Evolutionary conservation across 2,888 invertebrate species (phyloP).

Genomic region (Uropetala carovei): DNA sequence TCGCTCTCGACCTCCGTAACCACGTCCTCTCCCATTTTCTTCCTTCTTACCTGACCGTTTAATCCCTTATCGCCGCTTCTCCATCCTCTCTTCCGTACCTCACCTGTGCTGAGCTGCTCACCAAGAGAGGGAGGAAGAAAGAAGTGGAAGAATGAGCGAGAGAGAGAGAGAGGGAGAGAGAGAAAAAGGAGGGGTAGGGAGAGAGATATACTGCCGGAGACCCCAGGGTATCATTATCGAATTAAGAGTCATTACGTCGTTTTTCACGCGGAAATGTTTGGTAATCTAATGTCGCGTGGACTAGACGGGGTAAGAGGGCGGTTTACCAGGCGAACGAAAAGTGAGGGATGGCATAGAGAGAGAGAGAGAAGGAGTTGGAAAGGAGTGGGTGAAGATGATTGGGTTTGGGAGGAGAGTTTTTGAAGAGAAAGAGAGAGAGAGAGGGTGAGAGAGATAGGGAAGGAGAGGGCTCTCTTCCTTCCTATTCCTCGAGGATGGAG

Average conservation of each 20-base stretch:
- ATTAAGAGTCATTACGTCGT: conserved; percentile 63
- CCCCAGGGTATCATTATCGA: conserved; percentile 59
- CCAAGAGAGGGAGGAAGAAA: background rate
- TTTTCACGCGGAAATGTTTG: conserved; percentile 63
- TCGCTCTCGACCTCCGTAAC: background rate
- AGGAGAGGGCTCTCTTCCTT: too few species aligned
- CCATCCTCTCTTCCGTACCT: background rate
- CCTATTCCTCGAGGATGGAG: conserved; percentile 17
- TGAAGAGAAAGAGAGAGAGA: background rate
- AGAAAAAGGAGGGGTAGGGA: background rate
- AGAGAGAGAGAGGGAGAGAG: background rate
- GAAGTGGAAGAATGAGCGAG: background rate
- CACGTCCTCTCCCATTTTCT: background rate
- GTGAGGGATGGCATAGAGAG: conserved; percentile 35
- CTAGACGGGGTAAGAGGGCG: conserved; percentile 48
- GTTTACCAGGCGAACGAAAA: background rate
- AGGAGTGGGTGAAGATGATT: conserved; percentile 53
- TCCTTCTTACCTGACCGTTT: background rate
- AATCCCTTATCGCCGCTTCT: background rate
- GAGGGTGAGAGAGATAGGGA: background rate
- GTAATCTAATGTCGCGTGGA: conserved; percentile 64
- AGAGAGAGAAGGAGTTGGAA: background rate
- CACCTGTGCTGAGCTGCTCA: background rate
- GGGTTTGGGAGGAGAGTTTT: conserved; percentile 38
- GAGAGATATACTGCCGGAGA: conserved; percentile 55